These are phyloP conservation scores for Aphodius granarius DNA, from an alignment of 2,888 invertebrate species.

Conservation along the genomic window DNA sequence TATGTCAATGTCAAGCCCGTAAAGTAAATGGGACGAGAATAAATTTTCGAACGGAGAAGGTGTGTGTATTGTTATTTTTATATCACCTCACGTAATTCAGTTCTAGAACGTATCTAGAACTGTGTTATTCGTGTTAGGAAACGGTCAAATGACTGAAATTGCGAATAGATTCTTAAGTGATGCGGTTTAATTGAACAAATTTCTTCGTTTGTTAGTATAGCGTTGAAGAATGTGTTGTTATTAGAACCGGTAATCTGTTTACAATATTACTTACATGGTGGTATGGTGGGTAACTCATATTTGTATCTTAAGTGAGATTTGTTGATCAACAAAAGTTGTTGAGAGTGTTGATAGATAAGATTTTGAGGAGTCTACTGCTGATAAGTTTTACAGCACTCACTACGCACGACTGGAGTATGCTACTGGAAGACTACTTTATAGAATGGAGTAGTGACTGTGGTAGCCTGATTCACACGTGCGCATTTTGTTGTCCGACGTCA, in stretches of 20 bases:
- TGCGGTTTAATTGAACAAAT: not conserved
- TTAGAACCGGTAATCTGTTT: not conserved
- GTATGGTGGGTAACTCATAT: slow-evolving; percentile 34
- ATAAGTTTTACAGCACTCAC: slow-evolving; percentile 2
- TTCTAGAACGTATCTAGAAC: slow-evolving; percentile 1
- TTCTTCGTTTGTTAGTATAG: not conserved
- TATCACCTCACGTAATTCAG: not conserved
- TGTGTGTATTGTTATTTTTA: not conserved
- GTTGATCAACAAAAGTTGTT: not conserved
- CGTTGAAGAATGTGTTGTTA: not conserved
- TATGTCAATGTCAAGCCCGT: not conserved
- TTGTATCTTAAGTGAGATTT: not conserved
- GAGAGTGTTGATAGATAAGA: not conserved
- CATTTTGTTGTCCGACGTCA: not conserved
- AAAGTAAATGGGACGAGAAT: not conserved
- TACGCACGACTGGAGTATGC: not conserved
- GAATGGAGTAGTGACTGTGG: not conserved
- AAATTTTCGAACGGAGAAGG: not conserved
- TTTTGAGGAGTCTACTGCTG: not conserved
- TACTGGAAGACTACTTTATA: not conserved
- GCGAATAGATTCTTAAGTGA: not conserved
- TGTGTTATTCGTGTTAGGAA: not conserved
- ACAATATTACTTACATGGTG: slow-evolving; percentile 29
- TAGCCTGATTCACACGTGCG: not conserved
- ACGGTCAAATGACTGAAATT: too few relatives aligned